phyloP scores from a whole-genome alignment of 2,888 invertebrate genomes.

The Lycophotia porphyrea region DNA sequence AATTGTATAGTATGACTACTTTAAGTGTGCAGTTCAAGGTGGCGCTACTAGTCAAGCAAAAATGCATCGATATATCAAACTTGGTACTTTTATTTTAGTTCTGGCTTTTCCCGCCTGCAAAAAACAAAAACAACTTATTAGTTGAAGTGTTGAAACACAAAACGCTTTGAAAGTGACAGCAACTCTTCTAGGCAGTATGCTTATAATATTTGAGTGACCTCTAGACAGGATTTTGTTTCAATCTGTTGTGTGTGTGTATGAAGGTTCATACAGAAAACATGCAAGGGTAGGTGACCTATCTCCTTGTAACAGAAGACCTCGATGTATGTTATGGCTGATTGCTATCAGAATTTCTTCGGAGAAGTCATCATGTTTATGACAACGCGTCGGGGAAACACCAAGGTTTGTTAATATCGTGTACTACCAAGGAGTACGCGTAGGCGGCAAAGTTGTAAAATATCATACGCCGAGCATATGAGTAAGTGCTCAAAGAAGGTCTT shows the following conservation, averaged over 20 bases:
- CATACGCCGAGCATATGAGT: too few species aligned
- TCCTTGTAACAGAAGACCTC: conserved; percentile 24
- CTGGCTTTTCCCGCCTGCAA: not conserved
- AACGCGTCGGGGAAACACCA: conserved; percentile 28
- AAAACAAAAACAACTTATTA: too few species aligned
- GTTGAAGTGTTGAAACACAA: not conserved
- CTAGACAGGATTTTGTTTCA: not conserved
- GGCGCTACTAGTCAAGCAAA: not conserved
- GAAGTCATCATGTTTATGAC: conserved; percentile 33
- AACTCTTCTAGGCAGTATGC: not conserved
- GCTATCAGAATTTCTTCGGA: conserved; percentile 43
- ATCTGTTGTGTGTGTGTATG: too few species aligned
- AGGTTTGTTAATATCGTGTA: conserved; percentile 32
- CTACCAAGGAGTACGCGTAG: conserved; percentile 33
- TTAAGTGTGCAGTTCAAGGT: not conserved
- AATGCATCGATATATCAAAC: not conserved
- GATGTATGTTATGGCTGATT: conserved; percentile 16
- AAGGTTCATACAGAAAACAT: not conserved
- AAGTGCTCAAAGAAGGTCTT: conserved; percentile 32
- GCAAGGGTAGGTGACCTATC: not conserved
- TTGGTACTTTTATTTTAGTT: not conserved
- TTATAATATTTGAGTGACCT: not conserved
- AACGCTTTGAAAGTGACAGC: not conserved
- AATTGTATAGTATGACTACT: not conserved
- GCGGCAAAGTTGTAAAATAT: conserved; percentile 20